Evolutionary conservation across 2,113 vertebrate species (phyloP).

Genomic region (Macrotus californicus): DNA sequence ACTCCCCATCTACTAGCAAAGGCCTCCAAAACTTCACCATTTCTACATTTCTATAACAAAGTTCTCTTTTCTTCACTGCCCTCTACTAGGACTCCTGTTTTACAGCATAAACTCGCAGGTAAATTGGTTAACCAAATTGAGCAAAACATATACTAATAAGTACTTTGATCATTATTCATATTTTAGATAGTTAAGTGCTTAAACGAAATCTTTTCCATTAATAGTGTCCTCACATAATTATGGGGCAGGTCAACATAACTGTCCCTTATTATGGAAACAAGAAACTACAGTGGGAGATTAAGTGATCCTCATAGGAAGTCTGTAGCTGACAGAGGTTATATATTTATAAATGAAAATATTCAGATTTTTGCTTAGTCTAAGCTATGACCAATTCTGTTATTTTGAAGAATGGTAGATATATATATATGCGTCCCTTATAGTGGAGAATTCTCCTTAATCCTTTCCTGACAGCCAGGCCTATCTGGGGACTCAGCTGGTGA

Average conservation of each 20-base stretch:
- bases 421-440: neutral
- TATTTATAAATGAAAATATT: conserved; percentile 25
- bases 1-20: neutral
- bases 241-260: neutral
- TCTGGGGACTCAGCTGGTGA: neutral
- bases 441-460: neutral
- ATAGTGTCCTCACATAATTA: neutral
- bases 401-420: neutral
- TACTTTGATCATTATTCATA: conserved; percentile 8
- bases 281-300: neutral
- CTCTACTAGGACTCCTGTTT: neutral
- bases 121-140: neutral
- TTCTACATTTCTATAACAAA: neutral
- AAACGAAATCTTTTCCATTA: neutral
- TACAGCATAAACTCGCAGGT: neutral
- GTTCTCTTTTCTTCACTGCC: neutral
- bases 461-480: neutral
- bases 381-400: neutral
- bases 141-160: neutral
- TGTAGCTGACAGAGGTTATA: neutral
- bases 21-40: neutral
- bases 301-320: neutral
- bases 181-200: conserved; percentile 3
- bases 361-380: neutral
- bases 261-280: neutral